Base-by-base conservation (phyloP, 1,140 invertebrate species). In the Papilio polyxenes region DNA sequence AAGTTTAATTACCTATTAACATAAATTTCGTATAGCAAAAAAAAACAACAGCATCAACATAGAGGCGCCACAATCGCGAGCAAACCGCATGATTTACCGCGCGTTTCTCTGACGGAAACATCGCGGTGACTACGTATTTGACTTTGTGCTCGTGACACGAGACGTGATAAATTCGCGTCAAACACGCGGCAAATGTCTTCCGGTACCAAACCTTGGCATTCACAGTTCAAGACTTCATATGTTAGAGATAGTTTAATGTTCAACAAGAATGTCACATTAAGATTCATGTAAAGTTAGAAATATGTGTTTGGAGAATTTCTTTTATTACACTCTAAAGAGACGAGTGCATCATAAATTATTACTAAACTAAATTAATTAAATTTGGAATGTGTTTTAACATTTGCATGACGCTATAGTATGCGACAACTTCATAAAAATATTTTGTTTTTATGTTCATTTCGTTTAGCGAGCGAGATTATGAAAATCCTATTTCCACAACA, bases 181-280 rank as follows among this genome's bases (percentile, higher is more conserved):
- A 72, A 72, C 31, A 69, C 59, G 59, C 23, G 31, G 65, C 23
- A 3, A 37, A 72, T 72, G 65, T 72, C 31, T 72, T 72, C 65
- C 65, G 65, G 65, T 72, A 72, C 65, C 65, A 72, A 72, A 72
- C 65, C 65, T 72, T 72, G 65, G 65, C 65, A 72, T 72, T 72
- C 65, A 6, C 3, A 31, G 62, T 13, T 15, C 23, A 72, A 72
- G 31, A 72, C 11, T 15, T 72, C 17, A 15, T 72, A 37, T 7
- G 10, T 10, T 69, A 37, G 62, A 23, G n/a, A 31, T 31, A 31
- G 23, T 65, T 65, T 65, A 31, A 65, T 37, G 31, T 69, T 69
- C 37, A 72, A 37, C 62, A 72, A 72, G 31, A 72, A 72, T 72
- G 31, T 72, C 11, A 31, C 62, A 8, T 65, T 65, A 13, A 31